phyloP scores from a whole-genome alignment of 2,113 vertebrate species.

The Salvelinus namaycush region DNA sequence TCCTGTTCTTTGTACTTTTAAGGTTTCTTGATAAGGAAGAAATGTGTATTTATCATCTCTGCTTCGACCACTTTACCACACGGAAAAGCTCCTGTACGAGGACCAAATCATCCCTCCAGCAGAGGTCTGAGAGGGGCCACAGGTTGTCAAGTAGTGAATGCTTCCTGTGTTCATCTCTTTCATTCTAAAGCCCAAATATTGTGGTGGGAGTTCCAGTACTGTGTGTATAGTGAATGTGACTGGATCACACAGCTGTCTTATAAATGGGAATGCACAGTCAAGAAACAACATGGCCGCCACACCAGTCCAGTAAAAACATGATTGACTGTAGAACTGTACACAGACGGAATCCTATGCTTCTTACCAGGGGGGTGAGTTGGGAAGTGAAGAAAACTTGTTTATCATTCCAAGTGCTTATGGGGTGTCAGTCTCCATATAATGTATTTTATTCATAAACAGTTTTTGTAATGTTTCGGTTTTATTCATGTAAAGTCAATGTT shows the following conservation, averaged over 20 bases:
- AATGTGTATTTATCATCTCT: background rate
- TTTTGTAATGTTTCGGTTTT: background rate
- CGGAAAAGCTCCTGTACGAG: background rate
- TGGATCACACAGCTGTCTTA: constrained; percentile 4
- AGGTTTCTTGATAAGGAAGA: background rate
- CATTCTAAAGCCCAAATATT: constrained; percentile 6
- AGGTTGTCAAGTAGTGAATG: background rate
- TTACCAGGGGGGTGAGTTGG: background rate
- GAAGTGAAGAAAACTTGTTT: background rate
- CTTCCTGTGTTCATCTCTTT: constrained; percentile 8
- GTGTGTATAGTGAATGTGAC: no score
- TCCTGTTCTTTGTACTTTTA: background rate
- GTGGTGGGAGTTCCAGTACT: background rate
- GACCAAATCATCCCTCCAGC: background rate
- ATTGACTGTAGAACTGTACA: background rate
- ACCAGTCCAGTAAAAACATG: constrained; percentile 4
- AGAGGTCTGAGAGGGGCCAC: background rate
- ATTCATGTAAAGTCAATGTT: background rate
- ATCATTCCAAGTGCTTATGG: background rate
- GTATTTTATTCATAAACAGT: background rate
- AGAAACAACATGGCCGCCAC: background rate
- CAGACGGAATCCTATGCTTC: background rate
- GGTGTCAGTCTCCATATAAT: no score
- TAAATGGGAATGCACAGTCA: background rate
- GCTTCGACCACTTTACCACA: background rate